Evolutionary conservation across 1,140 invertebrate species (phyloP), one percentile per base, ranked within the genome.

Genomic region (Gonatopus flavifemur): DNA sequence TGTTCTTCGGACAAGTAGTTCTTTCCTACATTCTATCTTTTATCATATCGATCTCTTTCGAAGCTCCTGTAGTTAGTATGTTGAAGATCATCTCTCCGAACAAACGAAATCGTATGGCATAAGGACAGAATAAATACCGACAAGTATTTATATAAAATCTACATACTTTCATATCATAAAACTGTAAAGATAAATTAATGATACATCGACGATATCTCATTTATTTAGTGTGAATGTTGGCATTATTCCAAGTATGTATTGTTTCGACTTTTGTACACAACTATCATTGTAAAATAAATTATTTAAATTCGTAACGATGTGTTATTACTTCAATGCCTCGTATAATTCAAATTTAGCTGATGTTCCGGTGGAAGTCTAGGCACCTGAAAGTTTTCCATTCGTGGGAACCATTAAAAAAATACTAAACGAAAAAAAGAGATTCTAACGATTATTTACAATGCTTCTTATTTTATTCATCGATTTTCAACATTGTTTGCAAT

Each of bases 51-150:
- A 70, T 92, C 24, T 83, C 86, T 0, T 91, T 90, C 66, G 90
- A 93, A 78, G 89, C 89, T 41, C 90, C 89, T 18, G 82, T 90
- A 28, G 89, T 93, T 41, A 88, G 88, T 56, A 88, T 91, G 84
- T 79, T 93, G n/a, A 89, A 89, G 74, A 88, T 91, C 55, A 66
- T 91, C 5, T 82, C 87, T 5, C 87, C 88, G 24, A 84, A 81
- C 57, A 81, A 83, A 64, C 81, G 82, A 55, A 83, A 82, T 59
- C 60, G 72, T 39, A 72, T 79, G 42, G 66, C 71, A 49, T 73
- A 52, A 69, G 21, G 10, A 24, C 25, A 19, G n/a, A n/a, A n/a
- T n/a, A 40, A 24, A 41, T 33, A 24, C 31, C 43, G 21, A 22
- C 20, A 19, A 24, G 20, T 16, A 24, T 41, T 12, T 10, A 47